These are phyloP conservation scores for Lutjanus erythropterus DNA, from an alignment of 2,113 vertebrate genomes.

Conservation along the genomic window DNA sequence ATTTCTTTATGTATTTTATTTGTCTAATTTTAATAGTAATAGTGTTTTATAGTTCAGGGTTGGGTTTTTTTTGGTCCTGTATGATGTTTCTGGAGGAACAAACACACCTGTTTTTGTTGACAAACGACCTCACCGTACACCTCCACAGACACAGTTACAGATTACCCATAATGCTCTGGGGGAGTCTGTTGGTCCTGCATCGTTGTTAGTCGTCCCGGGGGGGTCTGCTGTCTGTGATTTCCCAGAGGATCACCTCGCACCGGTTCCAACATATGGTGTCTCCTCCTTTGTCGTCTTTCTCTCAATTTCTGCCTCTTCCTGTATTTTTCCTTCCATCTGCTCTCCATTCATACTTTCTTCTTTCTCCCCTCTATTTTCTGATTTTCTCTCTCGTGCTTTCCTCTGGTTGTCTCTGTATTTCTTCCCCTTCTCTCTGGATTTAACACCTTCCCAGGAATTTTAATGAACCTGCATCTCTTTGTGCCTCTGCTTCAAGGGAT, in stretches of 20 bases:
- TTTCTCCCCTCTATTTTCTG: background rate
- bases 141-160: background rate
- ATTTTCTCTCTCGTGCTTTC: background rate
- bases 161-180: conserved; percentile 48
- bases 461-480: conserved; percentile 6
- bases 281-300: conserved; percentile 16
- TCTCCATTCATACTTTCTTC: background rate
- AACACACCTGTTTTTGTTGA: background rate
- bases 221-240: conserved; percentile 2
- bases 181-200: background rate
- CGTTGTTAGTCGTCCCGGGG: background rate
- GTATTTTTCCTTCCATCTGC: background rate
- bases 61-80: background rate
- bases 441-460: conserved; percentile 15
- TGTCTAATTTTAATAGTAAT: background rate
- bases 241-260: conserved; percentile 28
- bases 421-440: conserved; percentile 19
- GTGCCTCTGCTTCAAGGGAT: background rate
- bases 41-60: background rate
- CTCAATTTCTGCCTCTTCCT: background rate
- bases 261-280: conserved; percentile 6
- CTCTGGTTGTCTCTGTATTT: background rate
- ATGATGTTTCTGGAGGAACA: background rate
- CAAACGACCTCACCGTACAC: background rate
- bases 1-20: background rate